phyloP scores from a whole-genome alignment of 2,888 invertebrate species.

The Dicycla oo region DNA sequence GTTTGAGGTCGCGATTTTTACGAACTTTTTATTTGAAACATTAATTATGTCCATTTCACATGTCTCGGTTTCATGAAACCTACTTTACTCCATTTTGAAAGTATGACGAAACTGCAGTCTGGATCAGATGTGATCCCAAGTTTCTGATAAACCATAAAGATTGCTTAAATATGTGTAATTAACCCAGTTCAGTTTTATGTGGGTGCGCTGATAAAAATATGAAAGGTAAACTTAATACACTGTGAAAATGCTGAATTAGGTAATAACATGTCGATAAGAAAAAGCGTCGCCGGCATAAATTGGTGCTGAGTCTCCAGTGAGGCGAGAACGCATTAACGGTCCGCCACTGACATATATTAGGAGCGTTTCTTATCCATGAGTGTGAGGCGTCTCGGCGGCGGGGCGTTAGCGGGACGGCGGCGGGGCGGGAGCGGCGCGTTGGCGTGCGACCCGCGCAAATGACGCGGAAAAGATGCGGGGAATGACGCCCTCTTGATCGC shows the following conservation, averaged over 20 bases:
- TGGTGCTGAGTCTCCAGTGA: slow-evolving; percentile 83
- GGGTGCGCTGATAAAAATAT: slow-evolving; percentile 68
- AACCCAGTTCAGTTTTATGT: slow-evolving; percentile 58
- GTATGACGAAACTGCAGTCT: neutral
- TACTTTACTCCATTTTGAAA: neutral
- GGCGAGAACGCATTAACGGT: slow-evolving; percentile 82
- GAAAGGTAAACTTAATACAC: slow-evolving; percentile 79
- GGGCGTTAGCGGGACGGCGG: slow-evolving; percentile 43
- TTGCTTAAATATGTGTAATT: slow-evolving; percentile 52
- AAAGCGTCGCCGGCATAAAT: slow-evolving; percentile 82
- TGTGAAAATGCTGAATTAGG: slow-evolving; percentile 83
- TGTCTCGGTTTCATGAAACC: neutral
- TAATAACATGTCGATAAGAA: slow-evolving; percentile 84
- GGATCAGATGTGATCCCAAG: neutral
- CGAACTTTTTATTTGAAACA: neutral
- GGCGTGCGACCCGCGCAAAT: slow-evolving; percentile 79
- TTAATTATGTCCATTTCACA: slow-evolving; percentile 1
- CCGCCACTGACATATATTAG: slow-evolving; percentile 74
- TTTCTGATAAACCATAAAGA: slow-evolving; percentile 27
- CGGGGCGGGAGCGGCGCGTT: slow-evolving; percentile 55
- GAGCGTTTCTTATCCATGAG: slow-evolving; percentile 73
- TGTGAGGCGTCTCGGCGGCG: slow-evolving; percentile 48
- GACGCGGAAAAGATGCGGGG: slow-evolving; percentile 84
- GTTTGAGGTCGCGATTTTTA: neutral
- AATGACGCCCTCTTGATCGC: slow-evolving; percentile 81